phyloP scores from a whole-genome alignment of 2,113 vertebrate species.

The Bostrychus sinensis region DNA sequence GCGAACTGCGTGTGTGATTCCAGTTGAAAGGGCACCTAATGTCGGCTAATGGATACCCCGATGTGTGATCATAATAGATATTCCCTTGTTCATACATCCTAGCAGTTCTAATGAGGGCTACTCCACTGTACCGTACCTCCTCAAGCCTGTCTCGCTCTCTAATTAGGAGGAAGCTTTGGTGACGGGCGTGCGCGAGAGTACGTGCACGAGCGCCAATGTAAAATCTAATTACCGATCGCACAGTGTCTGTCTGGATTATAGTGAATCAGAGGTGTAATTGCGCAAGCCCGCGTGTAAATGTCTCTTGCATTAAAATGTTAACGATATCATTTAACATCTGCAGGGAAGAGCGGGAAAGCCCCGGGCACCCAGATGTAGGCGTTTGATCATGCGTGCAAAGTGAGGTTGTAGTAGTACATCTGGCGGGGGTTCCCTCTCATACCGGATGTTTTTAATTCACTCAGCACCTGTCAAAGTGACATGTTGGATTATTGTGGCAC shows the following conservation, averaged over 20 bases:
- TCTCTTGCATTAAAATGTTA: slow-evolving; percentile 80
- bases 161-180: slow-evolving; percentile 77
- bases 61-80: slow-evolving; percentile 75
- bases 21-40: slow-evolving; percentile 72
- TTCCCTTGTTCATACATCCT: slow-evolving; percentile 69
- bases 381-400: slow-evolving; percentile 77
- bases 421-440: slow-evolving; percentile 66
- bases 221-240: slow-evolving; percentile 82
- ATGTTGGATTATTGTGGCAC: slow-evolving; percentile 69
- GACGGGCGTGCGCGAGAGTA: slow-evolving; percentile 36
- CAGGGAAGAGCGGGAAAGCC: slow-evolving; percentile 58
- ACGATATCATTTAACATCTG: slow-evolving; percentile 80
- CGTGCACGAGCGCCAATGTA: slow-evolving; percentile 59
- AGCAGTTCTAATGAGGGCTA: slow-evolving; percentile 75
- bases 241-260: slow-evolving; percentile 75
- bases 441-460: slow-evolving; percentile 72
- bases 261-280: slow-evolving; percentile 80
- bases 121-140: slow-evolving; percentile 69
- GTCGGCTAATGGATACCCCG: slow-evolving; percentile 68
- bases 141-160: slow-evolving; percentile 71
- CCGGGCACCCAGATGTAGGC: slow-evolving; percentile 70
- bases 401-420: slow-evolving; percentile 74
- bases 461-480: slow-evolving; percentile 74
- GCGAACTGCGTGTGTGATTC: slow-evolving; percentile 57
- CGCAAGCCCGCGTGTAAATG: slow-evolving; percentile 73